These are phyloP conservation scores for Thunnus albacares DNA, from an alignment of 2,797 vertebrate genomes.

Conservation along the genomic window DNA sequence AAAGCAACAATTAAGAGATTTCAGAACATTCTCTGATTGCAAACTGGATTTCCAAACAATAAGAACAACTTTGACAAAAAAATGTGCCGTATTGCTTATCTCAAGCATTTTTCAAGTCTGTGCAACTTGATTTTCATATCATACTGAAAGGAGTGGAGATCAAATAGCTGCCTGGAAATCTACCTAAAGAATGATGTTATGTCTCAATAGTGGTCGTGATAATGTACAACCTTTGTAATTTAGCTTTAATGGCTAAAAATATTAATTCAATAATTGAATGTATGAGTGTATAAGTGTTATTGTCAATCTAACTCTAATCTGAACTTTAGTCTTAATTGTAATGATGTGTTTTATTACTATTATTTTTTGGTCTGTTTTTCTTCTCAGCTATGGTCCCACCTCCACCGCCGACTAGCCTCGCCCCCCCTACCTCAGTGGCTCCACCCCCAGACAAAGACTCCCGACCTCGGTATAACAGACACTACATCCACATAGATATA, in stretches of 20 bases:
- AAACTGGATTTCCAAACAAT: background rate
- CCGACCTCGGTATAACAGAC: conserved; percentile 77
- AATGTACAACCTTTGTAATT: background rate
- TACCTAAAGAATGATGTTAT: background rate
- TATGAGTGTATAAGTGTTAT: too few relatives aligned
- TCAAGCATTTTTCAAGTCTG: background rate
- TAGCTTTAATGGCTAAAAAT: background rate
- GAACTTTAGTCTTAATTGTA: background rate
- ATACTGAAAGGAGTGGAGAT: background rate
- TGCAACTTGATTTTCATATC: background rate
- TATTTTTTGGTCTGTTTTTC: conserved; percentile 25
- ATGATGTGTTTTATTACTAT: background rate
- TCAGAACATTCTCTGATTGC: background rate
- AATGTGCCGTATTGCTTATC: too few relatives aligned
- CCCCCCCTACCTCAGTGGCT: conserved; percentile 42
- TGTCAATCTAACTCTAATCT: background rate
- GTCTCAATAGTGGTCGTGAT: background rate
- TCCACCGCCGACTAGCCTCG: conserved; percentile 44
- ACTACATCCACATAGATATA: background rate
- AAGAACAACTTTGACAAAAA: background rate
- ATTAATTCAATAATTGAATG: background rate
- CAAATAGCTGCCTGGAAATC: background rate
- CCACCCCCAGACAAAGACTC: conserved; percentile 76
- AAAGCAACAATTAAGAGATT: background rate
- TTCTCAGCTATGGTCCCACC: conserved; percentile 71